Percentiles rank a stretch among this genome's conserved stretches.
Conservation (phyloP, 1,140 invertebrate species). For the Platorchestia sp. region DNA sequence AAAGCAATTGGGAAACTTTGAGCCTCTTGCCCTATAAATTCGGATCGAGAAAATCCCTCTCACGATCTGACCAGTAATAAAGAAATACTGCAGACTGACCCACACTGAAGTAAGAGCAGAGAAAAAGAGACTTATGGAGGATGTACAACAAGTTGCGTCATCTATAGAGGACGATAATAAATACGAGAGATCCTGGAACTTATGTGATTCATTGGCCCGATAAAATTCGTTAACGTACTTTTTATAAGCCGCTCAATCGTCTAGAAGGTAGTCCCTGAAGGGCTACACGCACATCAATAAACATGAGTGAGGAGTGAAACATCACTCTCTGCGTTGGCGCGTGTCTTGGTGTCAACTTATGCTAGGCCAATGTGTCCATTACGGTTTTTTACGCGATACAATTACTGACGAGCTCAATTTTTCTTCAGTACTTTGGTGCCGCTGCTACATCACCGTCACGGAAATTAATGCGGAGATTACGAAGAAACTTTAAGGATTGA, state of each 20-base stretch:
- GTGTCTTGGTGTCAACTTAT: not conserved
- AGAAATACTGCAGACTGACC: slow-evolving; percentile 15
- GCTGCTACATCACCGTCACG: too few species aligned
- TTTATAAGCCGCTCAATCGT: not conserved
- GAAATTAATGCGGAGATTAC: too few species aligned
- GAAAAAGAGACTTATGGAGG: not conserved
- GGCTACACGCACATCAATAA: not conserved
- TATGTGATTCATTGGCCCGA: not conserved
- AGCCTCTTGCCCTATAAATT: slow-evolving; percentile 24
- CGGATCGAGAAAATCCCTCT: slow-evolving; percentile 31
- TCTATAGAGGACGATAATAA: not conserved
- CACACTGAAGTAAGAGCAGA: not conserved
- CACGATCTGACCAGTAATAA: slow-evolving; percentile 42
- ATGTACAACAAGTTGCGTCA: not conserved
- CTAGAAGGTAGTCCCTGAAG: not conserved
- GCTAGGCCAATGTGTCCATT: not conserved
- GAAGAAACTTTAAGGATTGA: too few species aligned
- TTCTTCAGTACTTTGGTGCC: too few species aligned
- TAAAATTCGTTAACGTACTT: not conserved
- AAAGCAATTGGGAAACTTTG: slow-evolving; percentile 41
- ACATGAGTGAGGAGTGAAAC: too few species aligned
- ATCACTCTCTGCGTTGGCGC: not conserved
- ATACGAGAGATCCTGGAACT: not conserved
- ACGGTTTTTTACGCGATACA: too few species aligned
- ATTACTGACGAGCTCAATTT: too few species aligned